Evolutionary conservation across 2,797 vertebrate genomes (phyloP).

Genomic region (Phoeniculus purpureus): DNA sequence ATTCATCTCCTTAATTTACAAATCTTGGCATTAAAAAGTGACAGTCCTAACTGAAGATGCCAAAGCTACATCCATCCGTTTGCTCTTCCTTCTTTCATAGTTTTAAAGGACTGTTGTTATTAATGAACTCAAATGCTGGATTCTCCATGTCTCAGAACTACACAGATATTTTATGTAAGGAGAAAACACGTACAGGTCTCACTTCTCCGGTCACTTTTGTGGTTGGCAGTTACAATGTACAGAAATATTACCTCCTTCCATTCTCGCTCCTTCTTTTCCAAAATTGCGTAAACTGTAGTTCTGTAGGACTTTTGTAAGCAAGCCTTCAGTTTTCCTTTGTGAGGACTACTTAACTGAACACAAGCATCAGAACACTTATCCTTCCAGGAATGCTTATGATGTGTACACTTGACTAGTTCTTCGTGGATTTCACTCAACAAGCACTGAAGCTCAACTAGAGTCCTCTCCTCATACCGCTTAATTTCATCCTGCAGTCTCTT

Average conservation of each 20-base stretch:
- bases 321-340: slow-evolving; percentile 74
- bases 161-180: neutral
- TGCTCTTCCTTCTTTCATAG: neutral
- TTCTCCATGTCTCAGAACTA: neutral
- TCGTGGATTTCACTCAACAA: slow-evolving; percentile 79
- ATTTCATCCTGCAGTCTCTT: slow-evolving; percentile 73
- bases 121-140: neutral
- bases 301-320: slow-evolving; percentile 80
- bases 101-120: neutral
- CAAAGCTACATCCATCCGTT: neutral
- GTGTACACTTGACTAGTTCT: slow-evolving; percentile 54
- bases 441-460: slow-evolving; percentile 78
- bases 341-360: slow-evolving; percentile 26
- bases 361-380: slow-evolving; percentile 8
- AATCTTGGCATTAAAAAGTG: neutral
- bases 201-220: neutral
- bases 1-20: neutral
- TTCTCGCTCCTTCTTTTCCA: slow-evolving; percentile 77
- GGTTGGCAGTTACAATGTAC: neutral
- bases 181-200: neutral
- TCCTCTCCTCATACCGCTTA: slow-evolving; percentile 74
- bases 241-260: slow-evolving; percentile 83
- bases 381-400: slow-evolving; percentile 34
- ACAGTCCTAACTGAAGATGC: neutral
- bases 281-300: slow-evolving; percentile 70